phyloP scores from a whole-genome alignment of 2,888 invertebrate species.

The Lissonota sp. region DNA sequence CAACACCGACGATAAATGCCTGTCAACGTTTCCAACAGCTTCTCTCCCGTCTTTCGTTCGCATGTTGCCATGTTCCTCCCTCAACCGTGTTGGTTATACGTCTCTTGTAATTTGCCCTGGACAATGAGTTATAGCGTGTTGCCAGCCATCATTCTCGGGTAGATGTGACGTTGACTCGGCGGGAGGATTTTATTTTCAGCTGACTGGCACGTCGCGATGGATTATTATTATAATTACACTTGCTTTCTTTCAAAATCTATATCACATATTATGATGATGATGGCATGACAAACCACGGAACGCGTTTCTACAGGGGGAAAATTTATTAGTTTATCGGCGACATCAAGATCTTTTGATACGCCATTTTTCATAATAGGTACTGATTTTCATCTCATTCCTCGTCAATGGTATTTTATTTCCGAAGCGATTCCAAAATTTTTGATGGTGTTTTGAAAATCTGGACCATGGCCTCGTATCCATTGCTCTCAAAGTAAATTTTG shows the following conservation, averaged over 20 bases:
- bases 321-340: too few relatives aligned
- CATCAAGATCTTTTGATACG: too few relatives aligned
- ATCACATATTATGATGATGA: slow-evolving; percentile 1
- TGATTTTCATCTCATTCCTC: too few relatives aligned
- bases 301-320: too few relatives aligned
- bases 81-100: slow-evolving; percentile 41
- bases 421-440: too few relatives aligned
- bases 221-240: slow-evolving; percentile 31
- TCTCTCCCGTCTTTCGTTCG: slow-evolving; percentile 33
- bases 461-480: too few relatives aligned
- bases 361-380: too few relatives aligned
- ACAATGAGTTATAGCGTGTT: slow-evolving; percentile 77
- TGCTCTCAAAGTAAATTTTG: not conserved
- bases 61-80: slow-evolving; percentile 28
- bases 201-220: slow-evolving; percentile 51
- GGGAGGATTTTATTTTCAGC: slow-evolving; percentile 16
- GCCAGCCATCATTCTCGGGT: slow-evolving; percentile 71
- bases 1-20: slow-evolving; percentile 76
- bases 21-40: slow-evolving; percentile 71
- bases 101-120: slow-evolving; percentile 52
- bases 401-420: too few relatives aligned
- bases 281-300: not conserved
- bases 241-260: slow-evolving; percentile 5
- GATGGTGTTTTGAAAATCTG: too few relatives aligned
- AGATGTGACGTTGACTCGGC: slow-evolving; percentile 15